These are phyloP conservation scores for Drosophila simulans DNA, from an alignment of 1,140 invertebrate species.

Conservation along the genomic window DNA sequence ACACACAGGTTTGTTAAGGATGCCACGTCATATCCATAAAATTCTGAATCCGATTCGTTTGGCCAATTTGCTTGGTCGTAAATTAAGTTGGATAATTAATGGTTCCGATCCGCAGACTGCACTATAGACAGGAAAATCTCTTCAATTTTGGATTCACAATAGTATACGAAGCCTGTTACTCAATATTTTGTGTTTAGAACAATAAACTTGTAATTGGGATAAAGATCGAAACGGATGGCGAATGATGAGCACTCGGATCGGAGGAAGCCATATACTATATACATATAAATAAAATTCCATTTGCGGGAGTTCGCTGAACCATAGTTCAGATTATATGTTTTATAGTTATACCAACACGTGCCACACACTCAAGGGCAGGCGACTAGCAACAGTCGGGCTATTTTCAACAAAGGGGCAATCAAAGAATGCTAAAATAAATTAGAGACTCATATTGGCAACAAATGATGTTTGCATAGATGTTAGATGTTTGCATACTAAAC, in stretches of 20 bases:
- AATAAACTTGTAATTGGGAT: neutral
- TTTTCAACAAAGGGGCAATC: conserved; percentile 23
- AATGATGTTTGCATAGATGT: no score
- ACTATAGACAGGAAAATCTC: neutral
- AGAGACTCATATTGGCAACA: no score
- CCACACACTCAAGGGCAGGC: conserved; percentile 14
- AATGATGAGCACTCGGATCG: conserved; percentile 5
- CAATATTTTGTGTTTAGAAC: no score
- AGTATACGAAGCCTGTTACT: neutral
- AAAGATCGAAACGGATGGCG: neutral
- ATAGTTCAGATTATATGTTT: conserved; percentile 1
- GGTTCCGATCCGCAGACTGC: conserved; percentile 40
- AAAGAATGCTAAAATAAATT: no score
- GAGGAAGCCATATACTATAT: conserved; percentile 1
- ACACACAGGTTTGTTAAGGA: conserved; percentile 33
- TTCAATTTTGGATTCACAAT: neutral
- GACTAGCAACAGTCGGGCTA: neutral
- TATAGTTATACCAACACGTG: conserved; percentile 3
- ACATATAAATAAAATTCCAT: neutral
- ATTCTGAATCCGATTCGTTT: conserved; percentile 31
- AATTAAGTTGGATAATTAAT: conserved; percentile 72
- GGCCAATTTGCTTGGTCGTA: conserved; percentile 68
- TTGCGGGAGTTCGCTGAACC: conserved; percentile 13
- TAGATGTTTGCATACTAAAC: no score
- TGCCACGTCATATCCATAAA: conserved; percentile 46